Conservation (phyloP, 92 coral and sea anemone genomes). For the Porites lobata region DNA sequence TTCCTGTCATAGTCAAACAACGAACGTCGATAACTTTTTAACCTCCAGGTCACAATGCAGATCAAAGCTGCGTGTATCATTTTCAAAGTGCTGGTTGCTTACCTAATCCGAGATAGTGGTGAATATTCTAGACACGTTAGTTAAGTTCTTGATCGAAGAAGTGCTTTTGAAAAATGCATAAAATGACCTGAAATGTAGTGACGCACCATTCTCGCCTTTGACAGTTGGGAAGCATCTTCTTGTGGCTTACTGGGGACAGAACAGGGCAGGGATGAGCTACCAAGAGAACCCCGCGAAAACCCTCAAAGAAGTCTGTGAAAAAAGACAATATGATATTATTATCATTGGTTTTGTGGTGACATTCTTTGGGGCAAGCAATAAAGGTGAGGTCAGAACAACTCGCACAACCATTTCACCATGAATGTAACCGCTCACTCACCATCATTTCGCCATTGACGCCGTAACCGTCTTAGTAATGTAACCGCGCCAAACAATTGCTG, state of each 20-base stretch:
- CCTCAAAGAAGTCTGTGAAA: constrained; percentile 57
- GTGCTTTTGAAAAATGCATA: no score
- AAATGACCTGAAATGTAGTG: background rate
- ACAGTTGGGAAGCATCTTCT: constrained; percentile 35
- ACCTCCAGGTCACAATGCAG: constrained; percentile 2
- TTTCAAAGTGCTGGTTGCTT: constrained; percentile 3
- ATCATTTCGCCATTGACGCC: no score
- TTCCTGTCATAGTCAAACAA: no score
- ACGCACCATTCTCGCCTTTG: background rate
- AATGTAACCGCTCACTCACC: no score
- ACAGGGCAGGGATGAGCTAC: constrained; percentile 1
- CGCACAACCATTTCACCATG: no score
- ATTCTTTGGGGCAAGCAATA: constrained; percentile 68
- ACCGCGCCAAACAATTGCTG: no score
- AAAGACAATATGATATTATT: constrained; percentile 75
- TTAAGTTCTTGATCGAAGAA: no score
- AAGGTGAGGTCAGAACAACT: constrained; percentile 30
- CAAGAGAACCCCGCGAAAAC: constrained; percentile 25
- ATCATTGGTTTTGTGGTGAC: constrained; percentile 80
- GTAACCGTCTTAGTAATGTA: no score
- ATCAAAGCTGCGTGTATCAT: constrained; percentile 7
- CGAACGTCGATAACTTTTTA: no score
- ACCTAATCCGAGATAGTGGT: constrained; percentile 23
- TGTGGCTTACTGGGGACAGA: constrained; percentile 44
- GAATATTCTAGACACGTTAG: background rate